Conservation (phyloP, 2,888 invertebrate species). For the Apodemia hepburni region DNA sequence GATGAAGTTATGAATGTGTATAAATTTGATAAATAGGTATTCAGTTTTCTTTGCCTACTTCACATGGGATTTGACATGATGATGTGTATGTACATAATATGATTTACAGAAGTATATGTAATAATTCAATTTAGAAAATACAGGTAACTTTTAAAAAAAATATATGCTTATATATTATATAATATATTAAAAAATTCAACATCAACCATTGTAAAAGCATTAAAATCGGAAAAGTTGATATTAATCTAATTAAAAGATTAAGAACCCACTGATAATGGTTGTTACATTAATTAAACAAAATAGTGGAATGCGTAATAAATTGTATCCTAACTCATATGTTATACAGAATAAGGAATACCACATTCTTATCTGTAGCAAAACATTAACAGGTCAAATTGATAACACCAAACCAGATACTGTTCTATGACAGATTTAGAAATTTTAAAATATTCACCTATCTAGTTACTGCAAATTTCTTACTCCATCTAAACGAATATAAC, state of each 20-base stretch:
- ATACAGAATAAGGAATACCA: neutral
- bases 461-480: no score
- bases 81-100: no score
- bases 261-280: neutral
- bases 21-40: no score
- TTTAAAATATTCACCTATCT: neutral
- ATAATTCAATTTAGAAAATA: no score
- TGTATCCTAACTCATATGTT: neutral
- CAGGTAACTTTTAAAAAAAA: neutral
- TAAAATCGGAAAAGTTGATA: neutral
- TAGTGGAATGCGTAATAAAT: neutral
- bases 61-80: no score
- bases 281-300: neutral
- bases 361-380: constrained; percentile 17
- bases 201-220: neutral
- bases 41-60: no score
- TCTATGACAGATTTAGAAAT: constrained; percentile 13
- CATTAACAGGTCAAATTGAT: constrained; percentile 17
- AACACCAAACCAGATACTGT: constrained; percentile 10
- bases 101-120: no score
- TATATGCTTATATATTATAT: neutral
- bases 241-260: neutral
- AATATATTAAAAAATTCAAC: neutral
- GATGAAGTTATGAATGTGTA: no score
- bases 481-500: no score